Conservation (phyloP, 2,797 vertebrate species). For the Ispidina picta region DNA sequence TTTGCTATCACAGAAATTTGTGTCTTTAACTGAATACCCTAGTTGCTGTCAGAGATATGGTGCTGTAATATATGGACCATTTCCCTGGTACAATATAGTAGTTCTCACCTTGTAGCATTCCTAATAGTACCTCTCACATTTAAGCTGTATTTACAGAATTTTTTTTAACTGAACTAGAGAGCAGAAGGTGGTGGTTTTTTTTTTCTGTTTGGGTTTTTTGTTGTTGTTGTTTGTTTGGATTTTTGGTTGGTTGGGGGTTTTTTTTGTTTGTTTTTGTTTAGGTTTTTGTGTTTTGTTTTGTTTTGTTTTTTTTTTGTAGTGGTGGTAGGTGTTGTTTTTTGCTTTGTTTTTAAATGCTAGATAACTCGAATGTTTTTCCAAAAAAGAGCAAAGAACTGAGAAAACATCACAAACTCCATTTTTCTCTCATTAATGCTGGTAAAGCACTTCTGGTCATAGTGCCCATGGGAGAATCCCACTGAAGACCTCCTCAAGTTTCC, state of each 20-base stretch:
- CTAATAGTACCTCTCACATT: background rate
- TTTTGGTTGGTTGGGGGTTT: too few relatives aligned
- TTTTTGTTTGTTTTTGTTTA: background rate
- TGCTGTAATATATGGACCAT: background rate
- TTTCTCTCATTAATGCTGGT: background rate
- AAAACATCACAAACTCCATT: background rate
- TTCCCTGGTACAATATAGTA: background rate
- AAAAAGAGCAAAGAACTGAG: background rate
- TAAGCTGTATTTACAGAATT: background rate
- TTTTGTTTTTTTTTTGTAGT: background rate
- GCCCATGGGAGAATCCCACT: background rate
- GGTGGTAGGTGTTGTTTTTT: background rate
- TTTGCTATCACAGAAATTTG: background rate
- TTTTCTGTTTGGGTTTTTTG: too few relatives aligned
- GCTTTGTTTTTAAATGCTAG: background rate
- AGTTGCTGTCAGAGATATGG: background rate
- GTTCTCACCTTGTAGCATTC: background rate
- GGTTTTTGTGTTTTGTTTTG: background rate
- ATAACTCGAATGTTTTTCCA: background rate
- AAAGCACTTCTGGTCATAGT: background rate
- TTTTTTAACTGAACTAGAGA: background rate
- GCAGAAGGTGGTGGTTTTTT: background rate
- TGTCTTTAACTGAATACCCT: background rate
- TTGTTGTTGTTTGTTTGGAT: too few relatives aligned
- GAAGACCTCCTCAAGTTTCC: background rate